Evolutionary conservation across 2,888 invertebrate genomes (phyloP).

Genomic region (Cerastis leucographa): DNA sequence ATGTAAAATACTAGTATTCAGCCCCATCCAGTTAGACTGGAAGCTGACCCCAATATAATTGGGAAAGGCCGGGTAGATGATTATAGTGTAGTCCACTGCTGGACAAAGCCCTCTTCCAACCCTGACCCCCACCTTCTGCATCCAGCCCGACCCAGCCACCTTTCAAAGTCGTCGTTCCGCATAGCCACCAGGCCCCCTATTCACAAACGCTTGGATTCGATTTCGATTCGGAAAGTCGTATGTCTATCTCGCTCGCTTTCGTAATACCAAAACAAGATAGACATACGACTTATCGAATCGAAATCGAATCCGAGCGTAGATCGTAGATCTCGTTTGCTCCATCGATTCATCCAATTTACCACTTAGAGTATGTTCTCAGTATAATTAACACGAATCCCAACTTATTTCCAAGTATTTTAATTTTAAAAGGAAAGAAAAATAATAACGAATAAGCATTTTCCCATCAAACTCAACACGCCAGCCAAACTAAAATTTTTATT

Average conservation of each 20-base stretch:
- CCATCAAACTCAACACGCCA: conserved; percentile 20
- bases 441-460: conserved; percentile 6
- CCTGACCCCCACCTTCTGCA: not conserved
- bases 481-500: conserved; percentile 41
- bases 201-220: too few species aligned
- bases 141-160: not conserved
- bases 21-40: too few species aligned
- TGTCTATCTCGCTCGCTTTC: too few species aligned
- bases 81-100: not conserved
- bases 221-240: too few species aligned
- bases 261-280: too few species aligned
- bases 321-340: not conserved
- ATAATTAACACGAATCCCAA: not conserved
- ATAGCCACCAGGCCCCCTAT: not conserved
- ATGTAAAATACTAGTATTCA: too few species aligned
- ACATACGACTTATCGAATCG: too few species aligned
- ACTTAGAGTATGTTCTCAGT: too few species aligned
- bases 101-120: not conserved
- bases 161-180: not conserved
- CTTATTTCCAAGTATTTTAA: not conserved
- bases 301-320: too few species aligned
- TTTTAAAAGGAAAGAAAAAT: conserved; percentile 4
- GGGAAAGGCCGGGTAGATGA: too few species aligned
- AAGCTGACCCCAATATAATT: too few species aligned
- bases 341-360: not conserved